A percentile compares a stretch with the other conserved stretches of the same genome.
These are phyloP conservation scores for Sylvilagus floridanus DNA, from an alignment of 2,797 vertebrate species.

Conservation along the genomic window DNA sequence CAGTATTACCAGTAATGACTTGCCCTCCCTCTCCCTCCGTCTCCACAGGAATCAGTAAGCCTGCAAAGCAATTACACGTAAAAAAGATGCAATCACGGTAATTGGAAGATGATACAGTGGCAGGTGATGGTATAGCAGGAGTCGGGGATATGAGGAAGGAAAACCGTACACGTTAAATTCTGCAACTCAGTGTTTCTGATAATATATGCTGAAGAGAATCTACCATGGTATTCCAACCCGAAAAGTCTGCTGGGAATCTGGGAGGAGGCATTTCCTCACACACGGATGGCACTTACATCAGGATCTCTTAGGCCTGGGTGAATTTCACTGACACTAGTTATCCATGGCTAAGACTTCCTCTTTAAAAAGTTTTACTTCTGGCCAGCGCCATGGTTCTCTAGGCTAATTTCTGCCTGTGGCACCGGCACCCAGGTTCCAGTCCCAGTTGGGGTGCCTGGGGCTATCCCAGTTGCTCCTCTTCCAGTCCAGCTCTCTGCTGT, in stretches of 20 bases:
- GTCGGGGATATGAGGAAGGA: conserved; percentile 8
- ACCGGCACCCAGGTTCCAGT: too few species aligned
- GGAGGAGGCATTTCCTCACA: background rate
- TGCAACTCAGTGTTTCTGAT: background rate
- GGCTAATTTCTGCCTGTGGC: too few species aligned
- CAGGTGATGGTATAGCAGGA: conserved; percentile 19
- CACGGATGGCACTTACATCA: background rate
- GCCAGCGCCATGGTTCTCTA: too few species aligned
- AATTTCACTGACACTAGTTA: background rate
- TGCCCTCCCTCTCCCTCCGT: background rate
- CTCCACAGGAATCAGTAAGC: conserved; percentile 44
- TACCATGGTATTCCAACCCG: background rate
- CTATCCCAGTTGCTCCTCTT: too few species aligned
- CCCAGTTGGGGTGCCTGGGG: too few species aligned
- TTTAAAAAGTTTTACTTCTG: background rate
- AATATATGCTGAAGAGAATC: background rate
- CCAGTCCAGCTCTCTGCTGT: too few species aligned
- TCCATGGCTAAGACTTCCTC: background rate
- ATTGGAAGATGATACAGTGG: conserved; percentile 65
- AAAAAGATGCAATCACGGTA: conserved; percentile 42
- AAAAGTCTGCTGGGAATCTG: background rate
- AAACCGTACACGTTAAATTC: conserved; percentile 33
- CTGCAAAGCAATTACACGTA: conserved; percentile 65
- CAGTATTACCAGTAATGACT: background rate
- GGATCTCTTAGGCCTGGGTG: background rate